Base-by-base conservation (phyloP, 1,140 invertebrate species). In the Drosophila rufa region DNA sequence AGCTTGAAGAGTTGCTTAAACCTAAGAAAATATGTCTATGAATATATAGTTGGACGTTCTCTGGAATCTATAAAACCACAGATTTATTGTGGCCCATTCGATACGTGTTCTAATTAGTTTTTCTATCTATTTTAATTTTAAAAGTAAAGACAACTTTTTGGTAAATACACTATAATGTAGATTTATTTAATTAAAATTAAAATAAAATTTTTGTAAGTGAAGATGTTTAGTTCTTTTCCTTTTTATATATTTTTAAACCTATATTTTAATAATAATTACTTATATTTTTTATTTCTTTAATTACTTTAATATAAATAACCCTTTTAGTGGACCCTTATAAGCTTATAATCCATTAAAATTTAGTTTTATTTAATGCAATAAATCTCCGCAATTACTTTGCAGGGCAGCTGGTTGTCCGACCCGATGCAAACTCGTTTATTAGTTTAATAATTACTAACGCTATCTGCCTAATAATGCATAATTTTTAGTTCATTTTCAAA, bases 381-480 rank as follows among this genome's bases (percentile, higher is more conserved):
- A 30, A 30, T 22, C 8, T 40, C 14, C n/a, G 8, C 14, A 55
- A 25, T 55, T 47, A 11, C 15, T 50, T 25, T 22, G 17, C 40
- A 68, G 67, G 19, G 48, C 30, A 70, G 30, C 27, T n/a, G 3
- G 38, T n/a, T 67, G 33, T 22, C 40, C 15, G 14, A 2, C 0
- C 27, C 36, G 17, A 46, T 12, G 1, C 19, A 46, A 46, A 1
- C 38, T 12, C 7, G 33, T 80, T 80, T 65, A 48, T 58, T 59
- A n/a, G 4, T 47, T 36, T 40, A 22, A 36, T 82, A 85, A 86
- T 85, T 86, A 86, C 53, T 70, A 27, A 6, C 46, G 51, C 33
- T 68, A 85, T 75, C 76, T 75, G 55, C 14, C 55, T 69, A 84
- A 82, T 82, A 70, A 79, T 82, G 57, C 51, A 62, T 70, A 56